Evolutionary conservation across 30 jellyfish, hydroid and myxozoan species (phyloP).

Genomic region (Turritopsis dohrnii): DNA sequence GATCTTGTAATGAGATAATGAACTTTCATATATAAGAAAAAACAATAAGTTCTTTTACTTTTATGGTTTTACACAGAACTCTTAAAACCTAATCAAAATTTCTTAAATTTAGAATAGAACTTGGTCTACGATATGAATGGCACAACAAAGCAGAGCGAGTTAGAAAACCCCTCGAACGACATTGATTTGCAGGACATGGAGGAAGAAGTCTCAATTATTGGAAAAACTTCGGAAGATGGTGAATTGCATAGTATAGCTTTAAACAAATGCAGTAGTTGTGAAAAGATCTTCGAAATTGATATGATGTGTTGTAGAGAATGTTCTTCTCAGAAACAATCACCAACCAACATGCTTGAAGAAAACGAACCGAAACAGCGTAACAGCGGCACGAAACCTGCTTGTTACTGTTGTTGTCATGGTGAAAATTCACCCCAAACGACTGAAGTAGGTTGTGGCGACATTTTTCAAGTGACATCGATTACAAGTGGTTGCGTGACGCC

Average conservation of each 20-base stretch:
- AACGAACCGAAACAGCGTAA: neutral
- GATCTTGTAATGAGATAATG: neutral
- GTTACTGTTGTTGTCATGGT: slow-evolving; percentile 7
- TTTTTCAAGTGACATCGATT: slow-evolving; percentile 33
- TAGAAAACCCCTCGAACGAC: neutral
- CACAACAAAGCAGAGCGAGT: no score
- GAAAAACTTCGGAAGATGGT: neutral
- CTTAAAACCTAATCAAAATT: neutral
- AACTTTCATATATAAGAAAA: no score
- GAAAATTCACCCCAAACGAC: neutral
- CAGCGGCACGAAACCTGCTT: neutral
- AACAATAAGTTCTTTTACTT: neutral
- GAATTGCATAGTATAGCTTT: neutral
- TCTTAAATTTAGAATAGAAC: neutral
- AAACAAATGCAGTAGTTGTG: neutral
- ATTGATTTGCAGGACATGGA: neutral
- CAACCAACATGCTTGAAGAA: neutral
- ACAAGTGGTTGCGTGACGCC: slow-evolving; percentile 31
- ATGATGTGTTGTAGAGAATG: neutral
- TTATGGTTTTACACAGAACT: neutral
- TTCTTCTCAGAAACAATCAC: neutral
- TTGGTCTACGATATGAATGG: neutral
- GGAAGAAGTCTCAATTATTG: neutral
- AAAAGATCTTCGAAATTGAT: neutral
- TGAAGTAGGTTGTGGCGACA: neutral